Conservation (phyloP, 2,888 invertebrate species). For the Microctonus aethiopoides region DNA sequence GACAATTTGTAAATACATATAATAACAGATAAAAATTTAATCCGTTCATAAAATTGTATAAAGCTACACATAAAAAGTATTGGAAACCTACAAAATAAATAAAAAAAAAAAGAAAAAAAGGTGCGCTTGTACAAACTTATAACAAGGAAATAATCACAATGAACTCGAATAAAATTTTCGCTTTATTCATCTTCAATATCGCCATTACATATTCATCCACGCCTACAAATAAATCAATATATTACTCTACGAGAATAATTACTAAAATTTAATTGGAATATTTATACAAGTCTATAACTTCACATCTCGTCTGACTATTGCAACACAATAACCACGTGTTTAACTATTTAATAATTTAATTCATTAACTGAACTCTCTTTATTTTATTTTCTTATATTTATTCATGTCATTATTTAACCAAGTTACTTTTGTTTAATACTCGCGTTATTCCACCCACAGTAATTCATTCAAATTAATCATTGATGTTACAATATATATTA, state of each 20-base stretch:
- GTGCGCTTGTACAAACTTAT: background rate
- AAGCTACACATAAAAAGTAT: no score
- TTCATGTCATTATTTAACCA: background rate
- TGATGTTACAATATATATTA: background rate
- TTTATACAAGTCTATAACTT: background rate
- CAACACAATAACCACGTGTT: background rate
- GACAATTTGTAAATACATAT: no score
- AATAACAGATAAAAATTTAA: no score
- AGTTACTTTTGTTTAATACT: no score
- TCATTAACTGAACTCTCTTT: no score
- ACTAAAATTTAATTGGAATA: background rate
- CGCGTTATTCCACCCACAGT: no score
- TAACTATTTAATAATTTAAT: no score
- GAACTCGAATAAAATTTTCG: background rate
- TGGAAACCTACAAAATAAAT: no score
- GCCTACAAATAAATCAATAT: background rate
- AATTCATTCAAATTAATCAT: no score
- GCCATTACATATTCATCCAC: background rate
- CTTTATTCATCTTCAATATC: background rate
- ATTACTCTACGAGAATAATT: background rate
- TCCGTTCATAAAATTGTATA: no score
- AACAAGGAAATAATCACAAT: background rate
- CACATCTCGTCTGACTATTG: background rate
- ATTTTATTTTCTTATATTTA: no score
- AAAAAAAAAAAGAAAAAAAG: background rate